These are phyloP conservation scores for Acholoe squamosa DNA, from an alignment of 2,888 invertebrate genomes.

Conservation along the genomic window DNA sequence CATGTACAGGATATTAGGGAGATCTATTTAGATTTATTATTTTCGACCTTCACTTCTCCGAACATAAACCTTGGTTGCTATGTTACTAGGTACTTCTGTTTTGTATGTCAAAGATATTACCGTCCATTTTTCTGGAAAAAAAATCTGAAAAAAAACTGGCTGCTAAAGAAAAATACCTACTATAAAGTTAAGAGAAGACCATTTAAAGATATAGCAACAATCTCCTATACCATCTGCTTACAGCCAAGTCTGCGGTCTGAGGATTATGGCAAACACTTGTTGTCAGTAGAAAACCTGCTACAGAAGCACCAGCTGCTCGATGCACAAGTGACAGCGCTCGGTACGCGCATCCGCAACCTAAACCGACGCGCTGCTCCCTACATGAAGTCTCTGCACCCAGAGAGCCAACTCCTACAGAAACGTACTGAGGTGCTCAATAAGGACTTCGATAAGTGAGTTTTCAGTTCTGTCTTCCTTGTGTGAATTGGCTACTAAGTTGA, in stretches of 20 bases:
- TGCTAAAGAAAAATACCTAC: no score
- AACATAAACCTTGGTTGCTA: no score
- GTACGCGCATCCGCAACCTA: conserved; percentile 92
- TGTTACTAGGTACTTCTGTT: no score
- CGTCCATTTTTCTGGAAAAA: no score
- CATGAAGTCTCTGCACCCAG: conserved; percentile 86
- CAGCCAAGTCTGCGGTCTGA: conserved; percentile 90
- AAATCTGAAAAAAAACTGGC: neutral
- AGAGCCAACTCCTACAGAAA: conserved; percentile 86
- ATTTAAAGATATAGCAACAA: no score
- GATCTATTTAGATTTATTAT: no score
- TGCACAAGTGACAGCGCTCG: conserved; percentile 93
- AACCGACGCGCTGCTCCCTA: conserved; percentile 96
- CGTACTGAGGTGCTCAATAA: conserved; percentile 90
- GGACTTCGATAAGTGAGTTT: conserved; percentile 87
- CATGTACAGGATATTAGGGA: no score
- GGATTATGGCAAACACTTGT: conserved; percentile 95
- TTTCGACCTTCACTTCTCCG: no score
- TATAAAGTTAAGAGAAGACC: no score
- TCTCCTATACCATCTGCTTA: no score
- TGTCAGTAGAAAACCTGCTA: conserved; percentile 96
- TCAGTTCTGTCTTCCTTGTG: neutral
- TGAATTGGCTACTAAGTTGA: no score
- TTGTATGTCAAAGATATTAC: no score
- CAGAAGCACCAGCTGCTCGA: conserved; percentile 97